Base-by-base conservation (phyloP, 1,140 invertebrate species). In the Schlechtendalia chinensis region DNA sequence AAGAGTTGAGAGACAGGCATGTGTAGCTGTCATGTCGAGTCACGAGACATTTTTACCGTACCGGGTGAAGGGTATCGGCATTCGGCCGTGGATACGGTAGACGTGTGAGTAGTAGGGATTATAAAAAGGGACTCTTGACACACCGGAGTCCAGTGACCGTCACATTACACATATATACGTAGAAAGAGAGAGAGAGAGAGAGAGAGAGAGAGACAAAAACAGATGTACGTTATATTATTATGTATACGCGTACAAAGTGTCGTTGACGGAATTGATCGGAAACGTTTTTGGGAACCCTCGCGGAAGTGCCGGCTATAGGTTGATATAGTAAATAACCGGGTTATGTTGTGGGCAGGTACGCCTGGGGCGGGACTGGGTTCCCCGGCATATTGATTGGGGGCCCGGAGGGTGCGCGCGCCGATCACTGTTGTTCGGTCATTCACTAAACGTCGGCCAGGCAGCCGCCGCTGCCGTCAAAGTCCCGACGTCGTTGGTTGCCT, bases 381-480 rank as follows among this genome's bases (percentile, higher is more conserved):
- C 75, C 58, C 75, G 75, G 75, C 58, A 79, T 79, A 79, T 79
- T 79, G 75, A 79, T 79, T 79, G 75, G 75, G 56, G 58, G 54
- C 75, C 56, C 74, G 56, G 32, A 6, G 56, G 56, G 58, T 47
- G 56, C 75, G 75, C 75, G 56, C 56, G 39, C 75, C 75, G 75
- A 47, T 61, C 56, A 72, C 56, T 14, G 75, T 47, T 63, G 75
- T 79, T 50, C 75, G 75, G 75, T 79, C 75, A 79, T 79, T 79
- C 75, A 79, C 75, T 79, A 79, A 79, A 79, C 75, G 75, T 59
- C 58, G 75, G 58, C 75, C 45, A 58, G 39, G 58, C 39, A 63
- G 58, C 75, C 1, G 24, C 39, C 58, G 5, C 58, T 53, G 29
- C 19, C 19, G 27, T n/a, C 50, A 54, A 19, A 17, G 61, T 19